phyloP scores from a whole-genome alignment of 1,140 invertebrate genomes.

The Drosophila pallidifrons region DNA sequence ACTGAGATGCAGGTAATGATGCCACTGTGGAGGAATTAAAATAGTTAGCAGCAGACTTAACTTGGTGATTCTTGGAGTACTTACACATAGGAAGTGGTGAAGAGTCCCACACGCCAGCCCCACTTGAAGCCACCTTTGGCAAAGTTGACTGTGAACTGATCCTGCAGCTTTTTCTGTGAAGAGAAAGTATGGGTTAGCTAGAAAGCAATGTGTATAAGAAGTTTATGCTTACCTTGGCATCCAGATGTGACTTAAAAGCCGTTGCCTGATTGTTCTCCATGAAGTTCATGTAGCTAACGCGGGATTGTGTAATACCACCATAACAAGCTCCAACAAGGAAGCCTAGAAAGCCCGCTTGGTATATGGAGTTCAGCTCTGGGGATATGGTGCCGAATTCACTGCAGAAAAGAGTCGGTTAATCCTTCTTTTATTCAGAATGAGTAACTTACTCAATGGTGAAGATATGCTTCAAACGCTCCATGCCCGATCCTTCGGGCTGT shows the following conservation, averaged over 20 bases:
- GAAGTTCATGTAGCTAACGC: conserved; percentile 88
- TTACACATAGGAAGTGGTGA: conserved; percentile 89
- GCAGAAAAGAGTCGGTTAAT: conserved; percentile 35
- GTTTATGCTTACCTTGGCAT: conserved; percentile 87
- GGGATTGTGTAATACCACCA: conserved; percentile 88
- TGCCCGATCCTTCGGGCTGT: conserved; percentile 78
- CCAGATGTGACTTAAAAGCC: conserved; percentile 87
- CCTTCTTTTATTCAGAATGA: neutral
- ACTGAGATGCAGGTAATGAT: conserved; percentile 87
- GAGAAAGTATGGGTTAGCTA: conserved; percentile 44
- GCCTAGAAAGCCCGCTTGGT: conserved; percentile 86
- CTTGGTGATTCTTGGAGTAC: neutral
- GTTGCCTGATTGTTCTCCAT: conserved; percentile 91
- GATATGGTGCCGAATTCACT: conserved; percentile 88
- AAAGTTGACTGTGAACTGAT: conserved; percentile 88
- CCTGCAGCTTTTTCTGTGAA: conserved; percentile 88
- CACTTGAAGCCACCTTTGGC: conserved; percentile 89
- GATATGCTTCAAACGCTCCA: conserved; percentile 86
- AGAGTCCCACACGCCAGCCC: conserved; percentile 88
- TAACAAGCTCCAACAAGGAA: conserved; percentile 87
- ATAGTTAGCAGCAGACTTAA: neutral
- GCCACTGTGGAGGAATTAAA: conserved; percentile 85
- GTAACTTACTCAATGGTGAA: conserved; percentile 85
- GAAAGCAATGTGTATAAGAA: too few relatives aligned
- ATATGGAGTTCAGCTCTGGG: conserved; percentile 87